A percentile compares a stretch with the other conserved stretches of the same genome.
Conservation (phyloP, 2,888 invertebrate genomes). For the Netelia fuscicornis region DNA sequence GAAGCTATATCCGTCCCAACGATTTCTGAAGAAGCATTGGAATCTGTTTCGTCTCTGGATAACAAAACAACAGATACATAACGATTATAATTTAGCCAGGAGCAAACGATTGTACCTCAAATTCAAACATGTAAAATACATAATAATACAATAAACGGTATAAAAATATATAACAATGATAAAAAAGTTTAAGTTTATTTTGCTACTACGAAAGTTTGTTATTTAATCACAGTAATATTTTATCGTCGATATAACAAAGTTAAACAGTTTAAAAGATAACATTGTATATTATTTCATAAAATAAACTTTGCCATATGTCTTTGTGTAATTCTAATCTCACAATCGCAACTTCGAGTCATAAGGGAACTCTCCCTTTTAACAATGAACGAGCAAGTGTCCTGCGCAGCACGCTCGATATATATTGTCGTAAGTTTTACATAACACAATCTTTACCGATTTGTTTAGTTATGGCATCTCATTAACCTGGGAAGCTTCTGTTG, state of each 20-base stretch:
- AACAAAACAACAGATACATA: not conserved
- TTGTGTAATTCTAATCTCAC: not conserved
- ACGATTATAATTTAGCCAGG: not conserved
- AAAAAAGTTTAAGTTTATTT: constrained; percentile 25
- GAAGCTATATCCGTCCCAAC: not conserved
- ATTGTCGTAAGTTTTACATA: not conserved
- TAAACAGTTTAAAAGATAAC: not conserved
- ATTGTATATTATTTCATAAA: not conserved
- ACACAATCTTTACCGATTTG: not conserved
- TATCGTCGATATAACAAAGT: not conserved
- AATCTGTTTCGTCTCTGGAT: not conserved
- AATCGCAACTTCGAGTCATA: not conserved
- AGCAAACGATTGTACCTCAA: constrained; percentile 47
- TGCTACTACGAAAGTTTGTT: not conserved
- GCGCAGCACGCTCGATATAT: not conserved
- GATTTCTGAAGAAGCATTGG: constrained; percentile 22
- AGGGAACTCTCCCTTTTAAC: no score
- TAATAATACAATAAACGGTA: not conserved
- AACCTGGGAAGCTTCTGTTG: not conserved
- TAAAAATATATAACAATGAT: not conserved
- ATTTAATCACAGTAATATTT: not conserved
- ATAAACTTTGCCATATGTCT: not conserved
- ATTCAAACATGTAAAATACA: constrained; percentile 7
- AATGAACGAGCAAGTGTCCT: no score
- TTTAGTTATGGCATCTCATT: not conserved